Conservation (phyloP, 2,888 invertebrate species). For the Phanerotoma sp. region DNA sequence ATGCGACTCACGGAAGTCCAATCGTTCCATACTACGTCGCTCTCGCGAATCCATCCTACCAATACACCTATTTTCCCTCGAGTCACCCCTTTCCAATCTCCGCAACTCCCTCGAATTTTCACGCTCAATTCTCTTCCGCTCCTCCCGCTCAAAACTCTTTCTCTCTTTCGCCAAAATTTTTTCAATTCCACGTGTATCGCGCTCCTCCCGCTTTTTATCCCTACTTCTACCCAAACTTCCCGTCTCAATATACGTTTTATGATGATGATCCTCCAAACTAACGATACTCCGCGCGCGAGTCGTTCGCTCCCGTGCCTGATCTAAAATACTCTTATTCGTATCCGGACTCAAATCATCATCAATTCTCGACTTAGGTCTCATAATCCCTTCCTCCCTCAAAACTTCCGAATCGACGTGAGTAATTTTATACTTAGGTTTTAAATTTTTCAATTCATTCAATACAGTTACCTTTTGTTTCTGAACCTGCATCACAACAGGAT, state of each 20-base stretch:
- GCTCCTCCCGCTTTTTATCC: conserved; percentile 43
- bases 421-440: conserved; percentile 52
- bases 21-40: conserved; percentile 38
- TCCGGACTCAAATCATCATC: conserved; percentile 54
- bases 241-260: conserved; percentile 46
- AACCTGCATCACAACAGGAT: conserved; percentile 50
- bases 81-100: conserved; percentile 40
- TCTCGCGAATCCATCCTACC: conserved; percentile 45
- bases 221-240: conserved; percentile 51
- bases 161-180: conserved; percentile 47
- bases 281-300: conserved; percentile 49
- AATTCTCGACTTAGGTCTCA: conserved; percentile 54
- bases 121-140: conserved; percentile 44
- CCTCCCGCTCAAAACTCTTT: conserved; percentile 42
- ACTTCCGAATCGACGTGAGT: conserved; percentile 55
- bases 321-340: conserved; percentile 33
- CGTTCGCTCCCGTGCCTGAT: conserved; percentile 38
- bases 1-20: conserved; percentile 38
- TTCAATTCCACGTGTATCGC: conserved; percentile 43
- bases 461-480: conserved; percentile 51
- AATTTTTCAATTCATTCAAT: conserved; percentile 50
- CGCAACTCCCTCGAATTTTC: conserved; percentile 44
- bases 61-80: conserved; percentile 42
- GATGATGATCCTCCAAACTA: conserved; percentile 46
- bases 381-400: conserved; percentile 53